phyloP scores from a whole-genome alignment of 2,113 vertebrate species.

The Laticauda colubrina region DNA sequence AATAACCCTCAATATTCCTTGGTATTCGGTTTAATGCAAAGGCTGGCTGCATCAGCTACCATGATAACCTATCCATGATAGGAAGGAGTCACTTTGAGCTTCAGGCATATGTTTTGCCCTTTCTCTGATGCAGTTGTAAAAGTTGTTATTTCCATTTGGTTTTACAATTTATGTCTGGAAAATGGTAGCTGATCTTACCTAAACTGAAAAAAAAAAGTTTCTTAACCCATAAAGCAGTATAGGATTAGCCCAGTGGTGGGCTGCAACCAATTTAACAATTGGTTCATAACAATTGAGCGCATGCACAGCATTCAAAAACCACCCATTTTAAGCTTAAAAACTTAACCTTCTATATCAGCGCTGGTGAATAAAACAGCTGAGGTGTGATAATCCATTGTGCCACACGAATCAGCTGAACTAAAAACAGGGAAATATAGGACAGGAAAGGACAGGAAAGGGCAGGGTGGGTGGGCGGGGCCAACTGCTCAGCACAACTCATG shows the following conservation, averaged over 20 bases:
- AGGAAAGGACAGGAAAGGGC: too few relatives aligned
- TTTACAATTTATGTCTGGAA: neutral
- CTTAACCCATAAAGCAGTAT: neutral
- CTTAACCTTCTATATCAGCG: too few relatives aligned
- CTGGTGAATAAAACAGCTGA: too few relatives aligned
- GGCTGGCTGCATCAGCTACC: neutral
- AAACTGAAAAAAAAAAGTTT: neutral
- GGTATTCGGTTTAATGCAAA: neutral
- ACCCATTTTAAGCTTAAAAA: too few relatives aligned
- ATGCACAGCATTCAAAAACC: too few relatives aligned
- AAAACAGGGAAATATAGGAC: too few relatives aligned
- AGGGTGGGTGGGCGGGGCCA: too few relatives aligned
- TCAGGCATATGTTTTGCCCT: neutral
- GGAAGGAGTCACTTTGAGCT: neutral
- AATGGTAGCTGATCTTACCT: neutral
- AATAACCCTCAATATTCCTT: neutral
- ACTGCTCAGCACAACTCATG: too few relatives aligned
- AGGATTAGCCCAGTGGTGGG: neutral
- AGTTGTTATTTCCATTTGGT: neutral
- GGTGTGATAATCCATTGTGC: too few relatives aligned
- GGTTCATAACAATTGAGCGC: too few relatives aligned
- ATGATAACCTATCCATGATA: neutral
- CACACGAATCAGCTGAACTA: too few relatives aligned
- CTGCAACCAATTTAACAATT: too few relatives aligned
- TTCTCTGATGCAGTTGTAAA: neutral